Conservation (phyloP, 2,888 invertebrate genomes). For the Drosophila barbarae region DNA sequence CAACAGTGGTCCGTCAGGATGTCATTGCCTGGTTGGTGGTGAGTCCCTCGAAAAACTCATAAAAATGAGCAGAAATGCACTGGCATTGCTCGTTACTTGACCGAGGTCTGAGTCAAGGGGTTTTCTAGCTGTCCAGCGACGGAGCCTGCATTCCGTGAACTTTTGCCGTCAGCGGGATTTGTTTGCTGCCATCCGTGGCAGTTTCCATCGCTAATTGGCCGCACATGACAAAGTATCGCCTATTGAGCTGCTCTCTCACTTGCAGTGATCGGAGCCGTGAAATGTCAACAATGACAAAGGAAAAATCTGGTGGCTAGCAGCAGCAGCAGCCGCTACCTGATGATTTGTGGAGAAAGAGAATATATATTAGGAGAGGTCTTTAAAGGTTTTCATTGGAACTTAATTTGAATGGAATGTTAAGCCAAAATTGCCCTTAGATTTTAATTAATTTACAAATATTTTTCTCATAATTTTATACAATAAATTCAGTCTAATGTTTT, state of each 20-base stretch:
- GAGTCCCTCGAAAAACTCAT: slow-evolving; percentile 60
- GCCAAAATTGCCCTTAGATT: neutral
- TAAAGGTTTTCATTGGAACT: neutral
- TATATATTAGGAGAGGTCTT: too few species aligned
- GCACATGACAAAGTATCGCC: slow-evolving; percentile 72
- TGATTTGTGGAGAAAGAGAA: neutral
- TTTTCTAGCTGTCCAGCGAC: slow-evolving; percentile 10
- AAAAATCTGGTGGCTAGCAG: neutral
- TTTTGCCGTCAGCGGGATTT: slow-evolving; percentile 58
- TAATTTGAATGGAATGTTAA: neutral
- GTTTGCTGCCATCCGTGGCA: slow-evolving; percentile 48
- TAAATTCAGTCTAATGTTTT: too few species aligned
- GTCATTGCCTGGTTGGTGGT: slow-evolving; percentile 34
- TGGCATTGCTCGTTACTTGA: slow-evolving; percentile 37
- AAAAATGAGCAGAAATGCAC: slow-evolving; percentile 70
- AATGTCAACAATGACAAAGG: slow-evolving; percentile 29
- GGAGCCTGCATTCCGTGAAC: slow-evolving; percentile 16
- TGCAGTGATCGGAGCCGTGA: slow-evolving; percentile 24
- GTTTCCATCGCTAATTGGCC: slow-evolving; percentile 65
- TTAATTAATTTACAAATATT: neutral
- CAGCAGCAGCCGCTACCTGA: neutral
- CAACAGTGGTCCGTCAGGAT: slow-evolving; percentile 38
- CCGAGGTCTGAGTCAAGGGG: slow-evolving; percentile 12
- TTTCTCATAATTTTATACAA: neutral
- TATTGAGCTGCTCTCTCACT: slow-evolving; percentile 27